Evolutionary conservation across 2,113 vertebrate genomes (phyloP), one percentile per base, ranked within the genome.

Genomic region (Vidua chalybeata): DNA sequence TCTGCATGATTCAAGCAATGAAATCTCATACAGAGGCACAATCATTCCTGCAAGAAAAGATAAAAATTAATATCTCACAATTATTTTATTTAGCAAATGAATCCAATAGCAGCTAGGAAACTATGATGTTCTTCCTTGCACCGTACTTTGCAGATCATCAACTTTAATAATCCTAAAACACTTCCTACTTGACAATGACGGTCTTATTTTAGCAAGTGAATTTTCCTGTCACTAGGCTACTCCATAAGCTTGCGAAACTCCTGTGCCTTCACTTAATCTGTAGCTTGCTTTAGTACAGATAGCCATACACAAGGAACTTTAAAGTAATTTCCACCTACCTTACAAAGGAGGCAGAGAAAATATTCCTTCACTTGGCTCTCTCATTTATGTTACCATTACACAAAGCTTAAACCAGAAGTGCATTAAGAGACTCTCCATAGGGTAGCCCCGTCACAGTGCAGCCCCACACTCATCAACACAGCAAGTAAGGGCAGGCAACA

Each of bases 361-460:
- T 23, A 46, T 14, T 67, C 83, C 23, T 84, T 64, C 23, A 49
- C 19, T 68, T n/a, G 21, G 52, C 22, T 67, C 33, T 67, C 14
- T 64, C 20, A 28, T n/a, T 59, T 45, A n/a, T 11, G 15, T 31
- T 76, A 54, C 71, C 30, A 31, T 41, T 64, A 80, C 6, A 37
- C 45, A 52, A 13, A 79, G 62, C 43, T 72, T 63, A 63, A 91
- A 71, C 15, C 13, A 74, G 30, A 78, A 91, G 48, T 2, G 3
- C 3, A 1, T 7, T 28, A 67, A n/a, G 20, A 48, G 54, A 62
- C 19, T 61, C 55, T 79, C 54, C 59, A 86, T 30, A 75, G 35
- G 0, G 0, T 2, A 58, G 58, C 48, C 41, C 33, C 1, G 4
- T 43, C 73, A 80, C 31, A 73, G n/a, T 0, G 0, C 3, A 69